A percentile compares a stretch with the other conserved stretches of the same genome.
Evolutionary conservation across 2,888 invertebrate genomes (phyloP).

Genomic region (Quadroppia sp.): DNA sequence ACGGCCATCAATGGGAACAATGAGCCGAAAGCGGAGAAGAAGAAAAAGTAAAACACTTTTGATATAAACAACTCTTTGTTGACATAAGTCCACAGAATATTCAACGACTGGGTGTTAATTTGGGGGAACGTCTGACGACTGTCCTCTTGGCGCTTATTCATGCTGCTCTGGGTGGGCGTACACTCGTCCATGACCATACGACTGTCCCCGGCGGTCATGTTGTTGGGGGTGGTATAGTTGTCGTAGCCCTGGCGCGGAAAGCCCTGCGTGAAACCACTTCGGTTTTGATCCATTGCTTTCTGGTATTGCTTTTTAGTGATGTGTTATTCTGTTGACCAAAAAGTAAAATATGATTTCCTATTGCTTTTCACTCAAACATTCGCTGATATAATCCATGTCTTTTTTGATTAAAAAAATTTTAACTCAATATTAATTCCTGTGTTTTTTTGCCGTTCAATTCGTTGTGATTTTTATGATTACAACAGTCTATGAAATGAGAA

Average conservation of each 20-base stretch:
- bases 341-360: too few relatives aligned
- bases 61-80: slow-evolving; percentile 74
- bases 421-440: too few relatives aligned
- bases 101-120: not conserved
- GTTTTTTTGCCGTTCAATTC: too few relatives aligned
- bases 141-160: not conserved
- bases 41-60: slow-evolving; percentile 98
- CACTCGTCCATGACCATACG: slow-evolving; percentile 8
- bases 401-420: too few relatives aligned
- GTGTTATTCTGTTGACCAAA: not conserved
- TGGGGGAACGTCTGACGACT: not conserved
- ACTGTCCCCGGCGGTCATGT: not conserved
- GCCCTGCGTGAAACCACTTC: not conserved
- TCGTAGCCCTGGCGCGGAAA: not conserved
- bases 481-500: too few relatives aligned
- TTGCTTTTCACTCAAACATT: too few relatives aligned
- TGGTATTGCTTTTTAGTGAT: too few relatives aligned
- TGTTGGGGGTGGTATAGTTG: not conserved
- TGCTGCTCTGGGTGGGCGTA: not conserved
- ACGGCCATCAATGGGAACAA: slow-evolving; percentile 97
- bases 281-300: not conserved
- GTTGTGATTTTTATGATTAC: too few relatives aligned
- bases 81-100: slow-evolving; percentile 36
- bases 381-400: too few relatives aligned
- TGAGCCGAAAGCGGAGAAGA: slow-evolving; percentile 97